Conservation (phyloP, 2,797 vertebrate genomes). For the Schizopygopsis pylzovi region DNA sequence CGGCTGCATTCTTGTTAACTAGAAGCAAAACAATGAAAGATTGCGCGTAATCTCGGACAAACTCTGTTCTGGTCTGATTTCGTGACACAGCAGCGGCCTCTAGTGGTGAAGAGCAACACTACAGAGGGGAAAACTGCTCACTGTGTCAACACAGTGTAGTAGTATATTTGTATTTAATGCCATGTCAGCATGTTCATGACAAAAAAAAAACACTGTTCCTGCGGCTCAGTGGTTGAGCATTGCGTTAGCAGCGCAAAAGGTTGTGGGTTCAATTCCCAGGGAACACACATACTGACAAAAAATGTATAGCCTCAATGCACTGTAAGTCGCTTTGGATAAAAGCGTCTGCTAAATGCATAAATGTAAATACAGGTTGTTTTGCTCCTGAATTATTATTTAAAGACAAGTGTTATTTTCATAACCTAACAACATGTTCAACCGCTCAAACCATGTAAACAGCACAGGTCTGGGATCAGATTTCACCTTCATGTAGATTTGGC, state of each 20-base stretch:
- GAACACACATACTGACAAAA: no score
- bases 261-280: no score
- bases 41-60: background rate
- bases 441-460: background rate
- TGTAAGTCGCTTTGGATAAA: no score
- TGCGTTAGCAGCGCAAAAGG: no score
- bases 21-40: background rate
- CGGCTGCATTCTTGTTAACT: no score
- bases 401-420: background rate
- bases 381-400: background rate
- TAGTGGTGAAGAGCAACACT: background rate
- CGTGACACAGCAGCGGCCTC: background rate
- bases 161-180: background rate
- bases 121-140: background rate
- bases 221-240: no score
- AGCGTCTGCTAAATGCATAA: no score
- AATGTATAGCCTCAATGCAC: no score
- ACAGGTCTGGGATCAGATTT: constrained; percentile 28
- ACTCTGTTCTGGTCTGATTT: background rate
- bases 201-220: background rate
- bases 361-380: no score
- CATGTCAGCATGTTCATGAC: background rate
- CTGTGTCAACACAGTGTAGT: background rate
- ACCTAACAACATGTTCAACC: background rate
- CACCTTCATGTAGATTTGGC: background rate